Base-by-base conservation (phyloP, 2,888 invertebrate genomes). In the Chrysopilus asiliformis region DNA sequence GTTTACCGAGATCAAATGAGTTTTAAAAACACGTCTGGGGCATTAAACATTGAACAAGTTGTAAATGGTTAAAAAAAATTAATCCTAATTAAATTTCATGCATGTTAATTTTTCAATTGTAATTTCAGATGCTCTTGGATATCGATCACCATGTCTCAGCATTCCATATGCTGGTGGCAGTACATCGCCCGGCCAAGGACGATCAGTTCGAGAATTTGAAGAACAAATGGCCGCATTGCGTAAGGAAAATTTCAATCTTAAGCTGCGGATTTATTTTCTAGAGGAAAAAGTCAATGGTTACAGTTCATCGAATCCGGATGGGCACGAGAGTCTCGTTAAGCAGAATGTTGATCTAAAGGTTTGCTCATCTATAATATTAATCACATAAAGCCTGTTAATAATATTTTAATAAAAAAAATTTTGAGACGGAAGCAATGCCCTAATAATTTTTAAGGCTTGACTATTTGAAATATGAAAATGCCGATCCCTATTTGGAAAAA, bases 191-290 rank as follows among this genome's bases (percentile, higher is more conserved):
- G 60, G 60, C 33, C 70, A 72, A 49, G 79, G 78, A 7, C 69
- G 81, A 36, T 82, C 84, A 18, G 80, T 91, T 69, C 89, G 89
- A 52, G 90, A 91, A 49, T 81, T 84, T 53, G 90, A 91, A 56
- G 83, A 91, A 58, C 82, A 90, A 57, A 69, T 91, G 45, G 75
- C 76, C 34, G 71, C 73, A 31, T 64, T 93, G 43, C 77, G 80
- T 47, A 90, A 89, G 58, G 93, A 93, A 60, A 94, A 93, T 60
- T 94, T 93, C 55, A 82, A 86, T 62, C 67, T 94, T 14, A 93
- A 91, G 63, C 66, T 93, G 49, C 71, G 90, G 36, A 82, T 94
- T 50, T 93, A 86, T 64, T 86, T 90, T 57, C 68, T 91, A 43
- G 90, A 93, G 59, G 89, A 91, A 60, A 55, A 51, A 42, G 50